phyloP scores from a whole-genome alignment of 2,113 vertebrate genomes.

The Hucho hucho region DNA sequence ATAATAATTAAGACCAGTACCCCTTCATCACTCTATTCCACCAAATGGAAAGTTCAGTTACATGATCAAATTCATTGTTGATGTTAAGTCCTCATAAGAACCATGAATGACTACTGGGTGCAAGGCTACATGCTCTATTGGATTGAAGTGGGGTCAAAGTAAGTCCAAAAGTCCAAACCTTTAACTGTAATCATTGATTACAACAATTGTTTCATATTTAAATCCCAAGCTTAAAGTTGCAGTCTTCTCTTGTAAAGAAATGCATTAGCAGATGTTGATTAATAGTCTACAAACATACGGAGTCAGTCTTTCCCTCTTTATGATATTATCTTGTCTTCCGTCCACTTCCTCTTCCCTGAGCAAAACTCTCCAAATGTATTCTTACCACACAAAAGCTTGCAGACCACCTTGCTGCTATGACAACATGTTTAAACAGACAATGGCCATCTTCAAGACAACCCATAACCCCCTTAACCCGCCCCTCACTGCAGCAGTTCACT shows the following conservation, averaged over 20 bases:
- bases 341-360: conserved; percentile 62
- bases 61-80: background rate
- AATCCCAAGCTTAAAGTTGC: conserved; percentile 30
- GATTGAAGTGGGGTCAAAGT: background rate
- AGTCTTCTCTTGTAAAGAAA: conserved; percentile 47
- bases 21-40: background rate
- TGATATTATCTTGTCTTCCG: conserved; percentile 49
- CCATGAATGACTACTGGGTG: too few species aligned
- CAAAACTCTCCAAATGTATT: conserved; percentile 69
- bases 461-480: conserved; percentile 80
- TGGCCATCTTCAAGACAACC: conserved; percentile 78
- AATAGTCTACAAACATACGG: conserved; percentile 37
- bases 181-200: background rate
- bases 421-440: conserved; percentile 77
- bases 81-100: background rate
- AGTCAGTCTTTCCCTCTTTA: conserved; percentile 42
- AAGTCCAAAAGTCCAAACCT: background rate
- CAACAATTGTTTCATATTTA: conserved; percentile 30
- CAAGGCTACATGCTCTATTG: background rate
- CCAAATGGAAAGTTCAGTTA: conserved; percentile 25
- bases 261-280: conserved; percentile 36
- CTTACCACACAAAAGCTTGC: conserved; percentile 51
- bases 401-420: conserved; percentile 78
- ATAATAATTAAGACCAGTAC: conserved; percentile 9
- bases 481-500: conserved; percentile 68